A percentile compares a stretch with the other conserved stretches of the same genome.
Evolutionary conservation across 2,797 vertebrate genomes (phyloP).

Genomic region (Dicrostonyx torquatus): DNA sequence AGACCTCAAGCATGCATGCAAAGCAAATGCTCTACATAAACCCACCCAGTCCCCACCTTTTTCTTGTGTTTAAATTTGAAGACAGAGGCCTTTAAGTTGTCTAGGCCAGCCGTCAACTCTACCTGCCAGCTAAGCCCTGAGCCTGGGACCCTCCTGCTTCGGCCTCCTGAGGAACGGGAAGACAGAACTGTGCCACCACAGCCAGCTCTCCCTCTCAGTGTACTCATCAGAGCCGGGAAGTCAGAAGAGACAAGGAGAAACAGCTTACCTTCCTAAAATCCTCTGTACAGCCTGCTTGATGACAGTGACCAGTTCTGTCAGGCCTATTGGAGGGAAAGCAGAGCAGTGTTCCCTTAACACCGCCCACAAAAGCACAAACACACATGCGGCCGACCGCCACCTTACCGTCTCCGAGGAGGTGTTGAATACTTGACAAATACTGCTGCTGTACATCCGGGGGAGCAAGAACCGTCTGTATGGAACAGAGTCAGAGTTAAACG

Average conservation of each 20-base stretch:
- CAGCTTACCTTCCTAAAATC: constrained; percentile 91
- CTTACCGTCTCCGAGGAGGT: constrained; percentile 96
- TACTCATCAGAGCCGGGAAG: constrained; percentile 31
- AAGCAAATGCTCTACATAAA: not conserved
- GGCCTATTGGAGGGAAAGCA: constrained; percentile 86
- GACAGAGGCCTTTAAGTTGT: not conserved
- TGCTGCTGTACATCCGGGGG: constrained; percentile 98
- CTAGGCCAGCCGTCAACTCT: not conserved
- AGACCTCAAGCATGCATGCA: not conserved
- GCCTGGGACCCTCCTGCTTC: not conserved
- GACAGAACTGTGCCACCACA: not conserved
- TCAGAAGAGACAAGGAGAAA: constrained; percentile 55
- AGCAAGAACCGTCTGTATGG: constrained; percentile 89
- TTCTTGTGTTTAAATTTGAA: not conserved
- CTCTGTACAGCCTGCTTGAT: constrained; percentile 95
- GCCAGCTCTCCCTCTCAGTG: constrained; percentile 17
- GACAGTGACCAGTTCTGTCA: constrained; percentile 93
- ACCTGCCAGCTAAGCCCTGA: not conserved
- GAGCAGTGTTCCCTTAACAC: not conserved
- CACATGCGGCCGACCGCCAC: constrained; percentile 24
- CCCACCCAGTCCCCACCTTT: not conserved
- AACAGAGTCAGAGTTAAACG: constrained; percentile 27
- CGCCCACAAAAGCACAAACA: constrained; percentile 32
- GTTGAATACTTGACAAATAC: constrained; percentile 98
- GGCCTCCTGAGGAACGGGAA: not conserved